Evolutionary conservation across 2,888 invertebrate species (phyloP).

Genomic region (Phlogophora meticulosa): DNA sequence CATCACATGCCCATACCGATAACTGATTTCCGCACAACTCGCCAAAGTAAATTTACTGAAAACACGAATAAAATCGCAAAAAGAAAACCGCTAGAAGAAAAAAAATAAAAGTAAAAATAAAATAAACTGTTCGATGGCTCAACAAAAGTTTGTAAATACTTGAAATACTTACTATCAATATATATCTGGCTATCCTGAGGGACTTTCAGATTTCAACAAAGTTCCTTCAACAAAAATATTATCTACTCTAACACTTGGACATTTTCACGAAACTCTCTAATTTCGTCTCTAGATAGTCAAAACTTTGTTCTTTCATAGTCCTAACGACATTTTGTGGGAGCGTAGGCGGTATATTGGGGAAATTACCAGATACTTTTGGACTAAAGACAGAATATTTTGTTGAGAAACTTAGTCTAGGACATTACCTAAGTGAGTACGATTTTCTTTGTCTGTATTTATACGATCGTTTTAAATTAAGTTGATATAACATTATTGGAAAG

Average conservation of each 20-base stretch:
- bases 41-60: neutral
- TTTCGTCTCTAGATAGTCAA: conserved; percentile 60
- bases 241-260: conserved; percentile 57
- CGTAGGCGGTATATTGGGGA: conserved; percentile 40
- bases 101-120: conserved; percentile 31
- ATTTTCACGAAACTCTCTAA: conserved; percentile 56
- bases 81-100: conserved; percentile 25
- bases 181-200: conserved; percentile 38
- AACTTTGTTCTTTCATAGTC: conserved; percentile 57
- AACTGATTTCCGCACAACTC: neutral
- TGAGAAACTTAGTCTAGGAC: conserved; percentile 12
- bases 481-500: neutral
- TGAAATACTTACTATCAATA: conserved; percentile 45
- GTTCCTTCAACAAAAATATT: conserved; percentile 55
- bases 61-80: conserved; percentile 8
- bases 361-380: conserved; percentile 37
- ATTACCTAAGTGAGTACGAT: neutral
- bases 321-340: conserved; percentile 44
- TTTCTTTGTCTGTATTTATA: neutral
- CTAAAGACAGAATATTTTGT: conserved; percentile 19
- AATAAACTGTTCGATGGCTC: conserved; percentile 38
- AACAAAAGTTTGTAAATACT: conserved; percentile 48
- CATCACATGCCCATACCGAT: too few species aligned
- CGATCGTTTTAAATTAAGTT: neutral
- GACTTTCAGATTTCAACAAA: conserved; percentile 50